Percentiles rank a stretch among this genome's conserved stretches.
These are phyloP conservation scores for Eptesicus fuscus DNA, from an alignment of 2,113 vertebrate species.

Conservation along the genomic window DNA sequence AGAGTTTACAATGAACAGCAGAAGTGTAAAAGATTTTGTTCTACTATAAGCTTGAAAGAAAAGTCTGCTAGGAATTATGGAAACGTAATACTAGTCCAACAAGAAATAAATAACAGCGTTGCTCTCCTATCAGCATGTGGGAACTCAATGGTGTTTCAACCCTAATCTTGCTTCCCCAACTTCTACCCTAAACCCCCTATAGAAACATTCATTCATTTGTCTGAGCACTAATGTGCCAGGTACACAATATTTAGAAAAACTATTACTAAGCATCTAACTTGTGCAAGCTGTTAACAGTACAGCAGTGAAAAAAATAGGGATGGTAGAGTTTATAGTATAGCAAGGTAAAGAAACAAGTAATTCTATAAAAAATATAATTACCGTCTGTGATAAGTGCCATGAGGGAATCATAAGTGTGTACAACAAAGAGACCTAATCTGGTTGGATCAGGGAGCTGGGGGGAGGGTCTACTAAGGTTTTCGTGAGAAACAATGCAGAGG, in stretches of 20 bases:
- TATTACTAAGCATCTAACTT: not conserved
- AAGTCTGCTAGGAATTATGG: not conserved
- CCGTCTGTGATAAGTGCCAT: not conserved
- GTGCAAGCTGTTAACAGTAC: not conserved
- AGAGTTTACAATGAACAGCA: not conserved
- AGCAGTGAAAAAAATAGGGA: not conserved
- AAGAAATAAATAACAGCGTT: not conserved
- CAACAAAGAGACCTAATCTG: not conserved
- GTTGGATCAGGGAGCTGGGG: too few species aligned
- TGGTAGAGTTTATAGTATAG: not conserved
- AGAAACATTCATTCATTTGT: not conserved
- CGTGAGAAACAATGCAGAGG: not conserved
- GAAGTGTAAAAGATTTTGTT: not conserved
- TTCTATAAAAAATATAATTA: not conserved
- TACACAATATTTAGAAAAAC: not conserved
- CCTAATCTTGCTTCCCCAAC: not conserved
- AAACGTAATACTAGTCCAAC: not conserved
- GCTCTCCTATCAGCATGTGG: not conserved
- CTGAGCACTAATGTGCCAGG: not conserved
- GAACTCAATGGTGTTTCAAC: not conserved
- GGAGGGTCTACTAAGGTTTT: not conserved
- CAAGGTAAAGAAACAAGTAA: not conserved
- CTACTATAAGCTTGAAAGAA: not conserved
- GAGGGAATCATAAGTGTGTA: not conserved
- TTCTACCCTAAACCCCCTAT: not conserved